phyloP scores from a whole-genome alignment of 30 jellyfish, hydroid and myxozoan species.

The Morbakka virulenta region DNA sequence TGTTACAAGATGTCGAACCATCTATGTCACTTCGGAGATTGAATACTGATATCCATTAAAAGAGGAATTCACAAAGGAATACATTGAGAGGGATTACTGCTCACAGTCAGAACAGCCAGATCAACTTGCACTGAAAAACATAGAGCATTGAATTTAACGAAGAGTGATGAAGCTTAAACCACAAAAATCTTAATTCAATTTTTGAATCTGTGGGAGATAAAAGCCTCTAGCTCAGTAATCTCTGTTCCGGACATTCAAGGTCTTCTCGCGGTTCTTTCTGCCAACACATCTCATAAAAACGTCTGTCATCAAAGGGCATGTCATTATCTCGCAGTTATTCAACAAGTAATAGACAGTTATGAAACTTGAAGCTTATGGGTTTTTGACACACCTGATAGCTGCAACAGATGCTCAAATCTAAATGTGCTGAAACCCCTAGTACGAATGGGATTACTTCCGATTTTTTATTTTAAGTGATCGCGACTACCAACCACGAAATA shows the following conservation, averaged over 20 bases:
- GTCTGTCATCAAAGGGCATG: neutral
- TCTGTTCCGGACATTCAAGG: neutral
- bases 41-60: too few species aligned
- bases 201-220: neutral
- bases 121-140: neutral
- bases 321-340: neutral
- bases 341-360: neutral
- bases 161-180: neutral
- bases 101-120: neutral
- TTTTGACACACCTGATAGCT: neutral
- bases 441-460: too few species aligned
- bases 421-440: neutral
- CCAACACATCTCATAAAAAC: neutral
- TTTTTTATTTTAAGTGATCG: neutral
- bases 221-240: neutral
- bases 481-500: neutral
- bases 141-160: neutral
- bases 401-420: neutral
- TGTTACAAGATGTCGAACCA: too few species aligned
- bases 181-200: neutral
- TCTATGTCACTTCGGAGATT: too few species aligned
- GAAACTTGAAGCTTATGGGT: neutral
- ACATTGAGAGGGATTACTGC: too few species aligned
- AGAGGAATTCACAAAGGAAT: too few species aligned
- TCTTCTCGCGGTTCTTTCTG: neutral